Evolutionary conservation across 2,113 vertebrate species (phyloP).

Genomic region (Ciconia boyciana): DNA sequence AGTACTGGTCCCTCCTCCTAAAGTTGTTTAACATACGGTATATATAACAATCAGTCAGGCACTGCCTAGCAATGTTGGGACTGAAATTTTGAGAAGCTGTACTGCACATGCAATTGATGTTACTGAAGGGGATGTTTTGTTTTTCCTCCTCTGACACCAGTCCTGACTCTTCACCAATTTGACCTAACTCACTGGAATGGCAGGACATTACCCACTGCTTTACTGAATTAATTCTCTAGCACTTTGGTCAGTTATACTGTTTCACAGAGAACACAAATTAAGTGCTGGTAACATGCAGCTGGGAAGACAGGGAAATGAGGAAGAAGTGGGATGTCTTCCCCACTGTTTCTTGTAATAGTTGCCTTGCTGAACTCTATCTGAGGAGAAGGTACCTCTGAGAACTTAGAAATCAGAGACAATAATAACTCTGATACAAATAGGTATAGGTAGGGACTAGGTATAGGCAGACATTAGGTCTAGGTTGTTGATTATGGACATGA

Average conservation of each 20-base stretch:
- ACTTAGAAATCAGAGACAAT: not conserved
- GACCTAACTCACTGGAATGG: not conserved
- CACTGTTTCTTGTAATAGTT: not conserved
- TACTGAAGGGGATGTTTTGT: not conserved
- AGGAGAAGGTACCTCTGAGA: not conserved
- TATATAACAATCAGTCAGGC: not conserved
- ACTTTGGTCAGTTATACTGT: not conserved
- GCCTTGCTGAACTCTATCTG: not conserved
- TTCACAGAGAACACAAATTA: not conserved
- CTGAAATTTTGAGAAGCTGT: not conserved
- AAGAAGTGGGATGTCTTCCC: not conserved
- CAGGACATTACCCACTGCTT: not conserved
- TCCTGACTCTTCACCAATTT: not conserved
- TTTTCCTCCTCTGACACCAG: not conserved
- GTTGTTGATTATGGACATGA: not conserved
- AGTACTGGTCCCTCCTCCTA: not conserved
- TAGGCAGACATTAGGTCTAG: not conserved
- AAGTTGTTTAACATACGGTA: not conserved
- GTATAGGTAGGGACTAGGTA: not conserved
- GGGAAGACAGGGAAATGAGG: not conserved
- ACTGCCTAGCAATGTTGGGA: not conserved
- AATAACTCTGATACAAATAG: not conserved
- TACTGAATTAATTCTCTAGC: not conserved
- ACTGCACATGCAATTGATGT: not conserved
- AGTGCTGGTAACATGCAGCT: not conserved